Base-by-base conservation (phyloP, 2,113 vertebrate species). In the Puntigrus tetrazona region DNA sequence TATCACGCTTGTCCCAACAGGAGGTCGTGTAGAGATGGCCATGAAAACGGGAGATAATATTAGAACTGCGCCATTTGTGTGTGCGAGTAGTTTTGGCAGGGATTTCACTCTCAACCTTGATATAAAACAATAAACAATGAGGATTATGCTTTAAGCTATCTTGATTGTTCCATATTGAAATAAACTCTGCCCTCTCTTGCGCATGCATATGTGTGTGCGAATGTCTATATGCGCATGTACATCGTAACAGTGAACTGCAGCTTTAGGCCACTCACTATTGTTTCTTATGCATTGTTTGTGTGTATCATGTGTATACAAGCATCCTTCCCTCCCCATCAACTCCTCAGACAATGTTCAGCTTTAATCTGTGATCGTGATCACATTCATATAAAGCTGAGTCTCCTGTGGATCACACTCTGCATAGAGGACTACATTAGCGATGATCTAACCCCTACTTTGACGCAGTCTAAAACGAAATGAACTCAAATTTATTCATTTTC, bases 51-150 rank as follows among this genome's bases (percentile, higher is more conserved):
- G 43, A 84, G 69, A 78, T 67, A 84, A 83, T 72, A 61, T 73
- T 83, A 34, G 55, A 85, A 59, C 20, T 55, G 1, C 8, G 27
- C 22, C 38, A 63, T n/a, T 45, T 73, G 29, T 73, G 57, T 47
- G 75, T 34, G 29, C 31, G n/a, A 29, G 78, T 70, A 72, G 77
- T 69, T 73, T 82, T 74, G 74, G 81, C 81, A 72, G 29, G 7
- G 18, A 14, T 16, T 20, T 52, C 52, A 27, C 20, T 57, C n/a
- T 74, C 83, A 84, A 86, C 80, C 86, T 84, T 84, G 75, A 83
- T 31, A 73, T 75, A 47, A 81, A 85, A 86, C 84, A 87, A 86
- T 78, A 86, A 82, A 86, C 78, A 87, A 85, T 85, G 70, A 52
- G 22, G 25, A 41, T 29, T 73, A 65, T 78, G 52, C 43, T 74